phyloP scores from a whole-genome alignment of 2,888 invertebrate species.

The Agriotes lineatus region DNA sequence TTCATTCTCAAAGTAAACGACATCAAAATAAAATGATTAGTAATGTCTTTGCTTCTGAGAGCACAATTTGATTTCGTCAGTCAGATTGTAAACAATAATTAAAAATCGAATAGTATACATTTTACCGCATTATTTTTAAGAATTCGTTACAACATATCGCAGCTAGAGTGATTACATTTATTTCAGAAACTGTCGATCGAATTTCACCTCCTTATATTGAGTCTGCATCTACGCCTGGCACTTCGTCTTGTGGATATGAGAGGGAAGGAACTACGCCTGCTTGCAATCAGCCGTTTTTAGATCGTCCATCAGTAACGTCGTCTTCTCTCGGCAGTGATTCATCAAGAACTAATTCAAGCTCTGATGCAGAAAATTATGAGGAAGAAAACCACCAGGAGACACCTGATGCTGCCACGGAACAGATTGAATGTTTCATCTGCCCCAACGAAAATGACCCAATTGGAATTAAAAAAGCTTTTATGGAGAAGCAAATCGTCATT shows the following conservation, averaged over 20 bases:
- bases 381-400: background rate
- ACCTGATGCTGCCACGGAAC: no score
- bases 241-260: conserved; percentile 8
- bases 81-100: background rate
- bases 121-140: background rate
- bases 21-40: no score
- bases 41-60: no score
- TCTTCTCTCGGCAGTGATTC: conserved; percentile 12
- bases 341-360: conserved; percentile 11
- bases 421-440: background rate
- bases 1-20: no score
- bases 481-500: background rate
- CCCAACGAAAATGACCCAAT: background rate
- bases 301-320: no score
- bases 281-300: background rate
- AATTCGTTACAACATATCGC: background rate
- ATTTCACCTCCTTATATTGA: no score
- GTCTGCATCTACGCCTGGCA: conserved; percentile 4
- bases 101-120: no score
- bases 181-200: conserved; percentile 1
- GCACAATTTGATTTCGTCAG: background rate
- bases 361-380: background rate
- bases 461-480: background rate
- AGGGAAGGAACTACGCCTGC: no score
- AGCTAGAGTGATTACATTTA: background rate